Evolutionary conservation across 1,140 invertebrate genomes (phyloP), one percentile per base, ranked within the genome.

Genomic region (Eurosta solidaginis): DNA sequence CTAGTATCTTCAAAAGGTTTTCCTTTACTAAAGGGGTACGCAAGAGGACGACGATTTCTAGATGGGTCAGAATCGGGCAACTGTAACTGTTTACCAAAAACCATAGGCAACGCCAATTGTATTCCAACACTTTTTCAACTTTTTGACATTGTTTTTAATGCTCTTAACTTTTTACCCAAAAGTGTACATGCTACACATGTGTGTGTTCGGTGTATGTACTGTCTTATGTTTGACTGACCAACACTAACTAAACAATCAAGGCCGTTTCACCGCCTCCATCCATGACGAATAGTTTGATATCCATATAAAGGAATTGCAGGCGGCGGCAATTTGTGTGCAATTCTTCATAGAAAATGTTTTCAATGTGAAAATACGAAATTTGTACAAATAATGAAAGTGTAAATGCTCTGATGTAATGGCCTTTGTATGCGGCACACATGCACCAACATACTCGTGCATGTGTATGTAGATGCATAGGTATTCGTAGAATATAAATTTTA

Each of bases 231-330:
- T 68, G 59, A 29, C 40, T 40, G 59, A 68, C 33, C 59, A 68
- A 68, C 59, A 40, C 59, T 12, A 68, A 68, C 59, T n/a, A n/a
- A n/a, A n/a, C n/a, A n/a, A n/a, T n/a, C 49, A 68, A 68, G 59
- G 59, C 22, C 59, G 59, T 33, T 68, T 2, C 6, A 22, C 6
- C 33, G 59, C 59, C 33, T 68, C 33, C 36, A 7, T n/a, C 59
- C 59, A 68, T 68, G 59, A 42, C 59, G 36, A 68, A 68, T 68
- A 17, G 1, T 3, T 1, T 6, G n/a, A 17, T 33, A n/a, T n/a
- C n/a, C n/a, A n/a, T n/a, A n/a, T n/a, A n/a, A 14, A 68, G 40
- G 59, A 10, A 68, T 10, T 68, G 20, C 54, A 36, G 54, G 12
- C 10, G 29, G 27, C 22, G 49, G 20, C 50, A 12, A 54, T 54